phyloP scores from a whole-genome alignment of 2,797 vertebrate species.

The Brotula barbata region DNA sequence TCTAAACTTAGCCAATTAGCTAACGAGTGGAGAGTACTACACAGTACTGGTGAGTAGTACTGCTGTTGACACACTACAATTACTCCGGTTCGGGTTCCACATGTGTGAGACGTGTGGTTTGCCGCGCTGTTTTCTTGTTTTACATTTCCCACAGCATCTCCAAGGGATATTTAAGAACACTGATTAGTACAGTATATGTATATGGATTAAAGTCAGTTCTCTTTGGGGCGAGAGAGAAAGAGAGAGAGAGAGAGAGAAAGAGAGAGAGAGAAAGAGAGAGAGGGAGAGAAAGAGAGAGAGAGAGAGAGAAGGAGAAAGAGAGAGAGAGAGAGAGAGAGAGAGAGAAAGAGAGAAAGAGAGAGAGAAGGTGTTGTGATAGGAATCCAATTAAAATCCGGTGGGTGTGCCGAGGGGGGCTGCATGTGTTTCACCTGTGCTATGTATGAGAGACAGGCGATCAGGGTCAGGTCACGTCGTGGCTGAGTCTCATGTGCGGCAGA shows the following conservation, averaged over 20 bases:
- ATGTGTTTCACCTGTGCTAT: conserved; percentile 15
- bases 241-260: background rate
- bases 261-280: no score
- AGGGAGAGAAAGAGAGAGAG: no score
- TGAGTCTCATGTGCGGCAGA: conserved; percentile 47
- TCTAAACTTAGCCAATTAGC: no score
- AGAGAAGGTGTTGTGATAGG: background rate
- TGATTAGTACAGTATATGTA: no score
- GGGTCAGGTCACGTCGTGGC: conserved; percentile 30
- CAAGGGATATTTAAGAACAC: conserved; percentile 9
- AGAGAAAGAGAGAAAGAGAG: no score
- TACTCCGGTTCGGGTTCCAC: no score
- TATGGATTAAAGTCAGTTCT: conserved; percentile 13
- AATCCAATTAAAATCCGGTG: conserved; percentile 30
- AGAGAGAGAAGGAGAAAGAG: no score
- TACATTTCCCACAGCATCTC: conserved; percentile 12
- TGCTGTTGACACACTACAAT: no score
- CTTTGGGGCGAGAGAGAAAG: no score
- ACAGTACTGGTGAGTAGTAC: no score
- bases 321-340: no score
- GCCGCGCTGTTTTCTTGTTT: conserved; percentile 7
- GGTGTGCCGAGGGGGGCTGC: conserved; percentile 19
- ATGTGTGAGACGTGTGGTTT: background rate
- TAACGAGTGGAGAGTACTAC: no score
- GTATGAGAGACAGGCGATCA: conserved; percentile 36